Evolutionary conservation across 2,888 invertebrate species (phyloP), one percentile per base, ranked within the genome.

Genomic region (Zelleria hepariella): DNA sequence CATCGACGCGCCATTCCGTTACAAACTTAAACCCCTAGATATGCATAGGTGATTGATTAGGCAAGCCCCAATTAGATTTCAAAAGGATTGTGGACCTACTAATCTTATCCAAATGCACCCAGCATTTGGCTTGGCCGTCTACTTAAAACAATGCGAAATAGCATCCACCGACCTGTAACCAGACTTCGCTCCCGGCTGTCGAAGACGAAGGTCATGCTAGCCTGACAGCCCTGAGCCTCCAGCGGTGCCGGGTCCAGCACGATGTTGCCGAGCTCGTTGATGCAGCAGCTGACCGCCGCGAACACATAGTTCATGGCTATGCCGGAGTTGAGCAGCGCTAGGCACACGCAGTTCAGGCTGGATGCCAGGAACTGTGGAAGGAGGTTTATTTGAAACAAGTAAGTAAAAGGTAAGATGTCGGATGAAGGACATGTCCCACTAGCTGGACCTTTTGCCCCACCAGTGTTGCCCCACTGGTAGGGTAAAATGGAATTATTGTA

Each of bases 321-420:
- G 24, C 96, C 95, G 0, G 96, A 92, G 82, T 96, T 94, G 0
- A 98, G 86, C 27, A 97, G 85, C 0, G 97, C 95, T 61, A 97
- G 82, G 76, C 96, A 96, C 0, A 92, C 90, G 24, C 95, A 93
- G 87, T 98, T 98, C 32, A 98, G 86, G 15, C 93, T 91, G 77
- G 95, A 94, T 0, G 96, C 93, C 58, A 97, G 82, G 2, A 96
- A 76, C 95, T 94, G n/a, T n/a, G 78, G 63, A 85, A 78, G 25
- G 47, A 49, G 20, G 7, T 6, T 5, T 5, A 32, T 4, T 26
- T 4, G 4, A 5, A 7, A 5, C 7, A 26, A 5, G 7, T 26
- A 26, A 5, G 4, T 26, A 26, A 26, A 5, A 26, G 7, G 26
- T 7, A n/a, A n/a, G n/a, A n/a, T n/a, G n/a, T n/a, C n/a, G n/a